A percentile compares a stretch with the other conserved stretches of the same genome.
These are phyloP conservation scores for Astyanax mexicanus DNA, from an alignment of 2,797 vertebrate species.

Conservation along the genomic window DNA sequence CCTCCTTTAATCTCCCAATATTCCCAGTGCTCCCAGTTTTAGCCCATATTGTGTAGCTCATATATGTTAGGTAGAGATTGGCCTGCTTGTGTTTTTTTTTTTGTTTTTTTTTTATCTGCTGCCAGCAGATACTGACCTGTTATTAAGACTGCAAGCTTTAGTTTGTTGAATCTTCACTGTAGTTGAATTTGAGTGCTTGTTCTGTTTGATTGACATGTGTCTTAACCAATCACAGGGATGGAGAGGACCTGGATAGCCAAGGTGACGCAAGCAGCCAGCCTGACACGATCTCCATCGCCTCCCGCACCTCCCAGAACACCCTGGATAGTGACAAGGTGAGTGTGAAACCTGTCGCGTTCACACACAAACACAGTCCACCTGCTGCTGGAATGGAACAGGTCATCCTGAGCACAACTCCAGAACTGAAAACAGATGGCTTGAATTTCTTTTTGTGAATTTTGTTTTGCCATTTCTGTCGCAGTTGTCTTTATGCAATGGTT, in stretches of 20 bases:
- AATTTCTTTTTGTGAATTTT: too few relatives aligned
- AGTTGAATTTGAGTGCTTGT: background rate
- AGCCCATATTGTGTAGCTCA: too few relatives aligned
- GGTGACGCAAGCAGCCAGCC: constrained; percentile 98
- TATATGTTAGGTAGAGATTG: too few relatives aligned
- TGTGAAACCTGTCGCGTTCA: constrained; percentile 20
- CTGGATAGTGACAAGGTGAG: constrained; percentile 97
- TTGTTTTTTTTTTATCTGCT: too few relatives aligned
- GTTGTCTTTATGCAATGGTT: too few relatives aligned
- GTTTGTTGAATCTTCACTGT: background rate
- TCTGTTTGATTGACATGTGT: background rate
- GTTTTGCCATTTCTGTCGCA: too few relatives aligned
- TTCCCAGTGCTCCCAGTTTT: too few relatives aligned
- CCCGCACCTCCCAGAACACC: constrained; percentile 97
- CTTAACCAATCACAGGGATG: constrained; percentile 80
- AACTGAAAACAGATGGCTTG: too few relatives aligned
- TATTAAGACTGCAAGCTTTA: too few relatives aligned
- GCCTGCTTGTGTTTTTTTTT: too few relatives aligned
- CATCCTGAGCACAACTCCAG: background rate
- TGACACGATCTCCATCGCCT: constrained; percentile 97
- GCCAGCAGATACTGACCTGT: too few relatives aligned
- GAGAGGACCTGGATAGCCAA: constrained; percentile 97
- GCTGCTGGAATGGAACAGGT: background rate
- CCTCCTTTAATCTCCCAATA: too few relatives aligned
- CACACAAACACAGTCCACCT: background rate